Evolutionary conservation across 2,888 invertebrate species (phyloP).

Genomic region (Drosophila niveifrons): DNA sequence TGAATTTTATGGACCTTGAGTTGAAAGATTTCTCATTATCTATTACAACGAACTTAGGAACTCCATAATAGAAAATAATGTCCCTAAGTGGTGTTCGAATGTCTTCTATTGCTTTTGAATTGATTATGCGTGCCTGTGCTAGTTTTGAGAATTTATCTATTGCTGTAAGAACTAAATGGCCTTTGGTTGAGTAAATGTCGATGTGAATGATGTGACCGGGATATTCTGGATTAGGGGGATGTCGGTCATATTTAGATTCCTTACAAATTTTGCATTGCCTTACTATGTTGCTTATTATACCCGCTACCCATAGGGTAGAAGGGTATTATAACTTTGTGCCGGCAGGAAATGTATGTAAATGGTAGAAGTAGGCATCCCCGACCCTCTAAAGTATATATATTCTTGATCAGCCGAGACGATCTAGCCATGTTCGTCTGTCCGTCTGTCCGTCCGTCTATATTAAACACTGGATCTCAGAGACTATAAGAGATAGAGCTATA

Average conservation of each 20-base stretch:
- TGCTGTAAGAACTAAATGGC: not conserved
- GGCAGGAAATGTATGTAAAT: too few species aligned
- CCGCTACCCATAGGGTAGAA: too few species aligned
- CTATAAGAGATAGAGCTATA: too few species aligned
- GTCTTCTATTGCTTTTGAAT: constrained; percentile 14
- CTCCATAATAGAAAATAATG: constrained; percentile 7
- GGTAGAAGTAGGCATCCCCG: too few species aligned
- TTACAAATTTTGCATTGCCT: constrained; percentile 30
- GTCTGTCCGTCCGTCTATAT: too few species aligned
- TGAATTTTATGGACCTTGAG: constrained; percentile 3
- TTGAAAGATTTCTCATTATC: constrained; percentile 8
- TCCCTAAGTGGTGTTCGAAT: not conserved
- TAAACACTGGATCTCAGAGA: too few species aligned
- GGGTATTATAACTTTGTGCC: too few species aligned
- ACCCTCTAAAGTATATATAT: too few species aligned
- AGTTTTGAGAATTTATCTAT: constrained; percentile 14
- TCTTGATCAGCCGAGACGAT: too few species aligned
- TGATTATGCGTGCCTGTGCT: not conserved
- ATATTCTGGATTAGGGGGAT: constrained; percentile 39
- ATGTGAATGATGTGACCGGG: constrained; percentile 19
- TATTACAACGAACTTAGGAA: not conserved
- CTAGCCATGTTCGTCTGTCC: too few species aligned
- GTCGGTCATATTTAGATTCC: constrained; percentile 43
- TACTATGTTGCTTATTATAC: constrained; percentile 19
- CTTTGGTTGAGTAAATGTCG: constrained; percentile 8